Base-by-base conservation (phyloP, 1,140 invertebrate genomes). In the Drosophila novamexicana region DNA sequence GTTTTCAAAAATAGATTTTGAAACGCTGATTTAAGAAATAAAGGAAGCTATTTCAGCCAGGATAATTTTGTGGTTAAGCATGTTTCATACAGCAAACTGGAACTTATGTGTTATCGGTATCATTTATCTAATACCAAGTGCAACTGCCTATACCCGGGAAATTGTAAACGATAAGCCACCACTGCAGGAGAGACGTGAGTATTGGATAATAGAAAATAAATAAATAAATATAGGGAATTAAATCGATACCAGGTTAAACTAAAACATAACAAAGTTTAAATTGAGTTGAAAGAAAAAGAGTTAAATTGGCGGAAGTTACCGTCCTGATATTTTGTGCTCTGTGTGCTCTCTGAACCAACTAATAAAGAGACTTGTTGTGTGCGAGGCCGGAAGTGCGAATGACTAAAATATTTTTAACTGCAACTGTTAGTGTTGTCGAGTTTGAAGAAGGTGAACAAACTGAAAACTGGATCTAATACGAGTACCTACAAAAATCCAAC, bases 161-260 rank as follows among this genome's bases (percentile, higher is more conserved):
- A 92, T 92, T 47, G 42, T 92, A 0, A 92, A 92, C 56, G 76
- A 92, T 68, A 88, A 90, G 34, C 83, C 91, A 16, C 85, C 92
- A 36, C 59, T 92, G 44, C 74, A 90, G 68, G 81, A 90, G 56
- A 77, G 81, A 77, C 91, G 91, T 92, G 84, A 92, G 91, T 79
- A 12, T 14, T 68, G 0, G 0, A 2, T n/a, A 12, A 40, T 3
- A 22, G 5, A 40, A 53, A 62, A 40, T 58, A 37, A 49, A 14
- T 18, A 6, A 1, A 50, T 50, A 45, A 70, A 45, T 57, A 12
- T 54, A 34, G 18, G 1, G 44, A 36, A 22, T 18, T 10, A 40
- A 44, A 61, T 29, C 22, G 22, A 29, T 5, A 29, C 5, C 22
- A 29, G 3, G 5, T 5, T 29, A 61, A 10, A 44, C 18, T 29